Evolutionary conservation across 2,113 vertebrate species (phyloP).

Genomic region (Boulengeromyrus knoepffleri): DNA sequence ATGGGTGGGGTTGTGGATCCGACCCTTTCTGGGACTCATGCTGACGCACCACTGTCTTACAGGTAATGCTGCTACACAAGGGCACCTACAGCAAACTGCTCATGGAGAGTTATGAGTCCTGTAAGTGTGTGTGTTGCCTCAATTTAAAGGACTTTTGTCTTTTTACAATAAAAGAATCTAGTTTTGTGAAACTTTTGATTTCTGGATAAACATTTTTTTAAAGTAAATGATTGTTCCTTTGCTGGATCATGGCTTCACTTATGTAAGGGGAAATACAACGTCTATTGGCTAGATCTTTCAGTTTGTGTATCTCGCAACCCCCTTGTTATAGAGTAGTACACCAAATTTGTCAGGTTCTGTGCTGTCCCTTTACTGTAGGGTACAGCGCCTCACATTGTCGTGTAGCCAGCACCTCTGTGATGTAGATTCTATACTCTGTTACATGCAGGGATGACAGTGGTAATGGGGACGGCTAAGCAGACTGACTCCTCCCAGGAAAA

Average conservation of each 20-base stretch:
- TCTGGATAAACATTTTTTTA: not conserved
- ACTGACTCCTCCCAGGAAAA: not conserved
- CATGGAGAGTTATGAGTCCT: not conserved
- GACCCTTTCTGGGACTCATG: not conserved
- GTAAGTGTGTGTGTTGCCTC: not conserved
- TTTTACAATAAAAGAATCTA: not conserved
- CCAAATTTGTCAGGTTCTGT: not conserved
- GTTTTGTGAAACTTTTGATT: too few species aligned
- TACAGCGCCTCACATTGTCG: not conserved
- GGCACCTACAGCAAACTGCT: not conserved
- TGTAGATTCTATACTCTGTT: not conserved
- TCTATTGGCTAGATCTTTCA: not conserved
- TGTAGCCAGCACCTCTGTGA: not conserved
- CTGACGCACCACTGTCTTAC: not conserved
- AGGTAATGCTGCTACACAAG: not conserved
- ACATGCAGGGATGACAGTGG: not conserved
- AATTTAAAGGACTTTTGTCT: not conserved
- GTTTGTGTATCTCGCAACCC: not conserved
- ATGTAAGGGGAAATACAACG: not conserved
- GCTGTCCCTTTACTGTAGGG: not conserved
- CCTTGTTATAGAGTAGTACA: not conserved
- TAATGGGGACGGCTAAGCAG: not conserved
- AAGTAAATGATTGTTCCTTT: not conserved
- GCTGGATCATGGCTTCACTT: not conserved
- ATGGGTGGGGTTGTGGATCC: not conserved